Evolutionary conservation across 2,797 vertebrate species (phyloP).

Genomic region (Rhinogobio ventralis): DNA sequence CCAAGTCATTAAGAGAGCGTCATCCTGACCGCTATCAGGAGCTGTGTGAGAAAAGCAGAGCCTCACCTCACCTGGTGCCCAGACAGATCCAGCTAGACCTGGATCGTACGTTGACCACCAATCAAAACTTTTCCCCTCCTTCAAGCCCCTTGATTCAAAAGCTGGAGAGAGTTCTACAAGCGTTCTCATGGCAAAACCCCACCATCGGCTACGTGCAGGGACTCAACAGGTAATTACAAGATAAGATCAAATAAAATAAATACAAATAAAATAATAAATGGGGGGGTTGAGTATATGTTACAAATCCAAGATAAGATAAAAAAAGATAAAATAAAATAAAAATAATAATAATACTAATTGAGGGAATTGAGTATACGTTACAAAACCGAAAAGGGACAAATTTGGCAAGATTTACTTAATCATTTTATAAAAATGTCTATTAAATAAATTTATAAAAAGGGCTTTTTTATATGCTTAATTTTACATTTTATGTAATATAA

Average conservation of each 20-base stretch:
- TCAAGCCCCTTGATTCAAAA: constrained; percentile 84
- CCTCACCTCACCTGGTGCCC: constrained; percentile 80
- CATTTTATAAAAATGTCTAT: too few species aligned
- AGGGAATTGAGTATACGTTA: too few species aligned
- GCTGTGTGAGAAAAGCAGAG: constrained; percentile 80
- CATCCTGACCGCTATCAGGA: constrained; percentile 80
- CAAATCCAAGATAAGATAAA: too few species aligned
- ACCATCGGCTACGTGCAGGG: constrained; percentile 58
- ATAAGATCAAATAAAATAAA: too few species aligned
- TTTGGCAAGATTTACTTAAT: too few species aligned
- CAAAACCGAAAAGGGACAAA: too few species aligned
- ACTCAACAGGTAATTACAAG: constrained; percentile 51
- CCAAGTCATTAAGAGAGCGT: constrained; percentile 67
- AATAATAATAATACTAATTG: too few species aligned
- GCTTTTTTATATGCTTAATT: background rate
- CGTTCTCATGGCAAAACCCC: constrained; percentile 95
- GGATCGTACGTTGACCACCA: constrained; percentile 90
- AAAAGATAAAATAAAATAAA: too few species aligned
- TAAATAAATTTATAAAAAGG: too few species aligned
- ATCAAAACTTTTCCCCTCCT: constrained; percentile 88
- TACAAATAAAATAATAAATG: too few species aligned
- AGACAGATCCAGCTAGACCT: constrained; percentile 96
- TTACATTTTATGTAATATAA: background rate
- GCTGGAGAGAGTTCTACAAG: constrained; percentile 88
- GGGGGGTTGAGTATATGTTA: too few species aligned